Base-by-base conservation (phyloP, 2,888 invertebrate genomes). In the Liopterus haemorrhoidalis region DNA sequence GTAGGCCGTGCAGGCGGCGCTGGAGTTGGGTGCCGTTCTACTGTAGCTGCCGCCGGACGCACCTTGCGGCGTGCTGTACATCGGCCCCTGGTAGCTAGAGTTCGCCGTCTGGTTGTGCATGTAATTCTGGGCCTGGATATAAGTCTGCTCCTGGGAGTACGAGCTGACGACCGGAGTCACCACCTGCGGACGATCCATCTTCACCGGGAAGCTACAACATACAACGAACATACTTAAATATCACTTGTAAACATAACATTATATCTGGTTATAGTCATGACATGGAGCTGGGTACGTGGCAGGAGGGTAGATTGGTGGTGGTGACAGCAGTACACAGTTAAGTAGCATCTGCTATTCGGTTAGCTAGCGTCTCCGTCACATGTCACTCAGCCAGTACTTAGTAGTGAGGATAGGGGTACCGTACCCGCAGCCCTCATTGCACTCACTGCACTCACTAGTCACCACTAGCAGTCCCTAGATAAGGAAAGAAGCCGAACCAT, bases 51-150 rank as follows among this genome's bases (percentile, higher is more conserved):
- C 68, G 18, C 65, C 57, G 54, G 68, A 68, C 35, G 42, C 32
- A 36, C 20, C 47, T 14, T 44, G 37, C 14, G 48, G 41, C 27
- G 46, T 42, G 38, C 45, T 41, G 37, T 49, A 49, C 27, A 44
- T 49, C 40, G 46, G 49, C 37, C 45, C 45, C 32, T 45, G 45
- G n/a, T n/a, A n/a, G n/a, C n/a, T n/a, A n/a, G n/a, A n/a, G n/a
- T n/a, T n/a, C n/a, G n/a, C n/a, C n/a, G n/a, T n/a, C n/a, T n/a
- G n/a, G n/a, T n/a, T n/a, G n/a, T n/a, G n/a, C 24, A 65, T 58
- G 51, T 66, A 69, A 54, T 58, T 66, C 21, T 68, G 68, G 32
- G 68, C 68, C 54, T 68, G 68, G 32, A 69, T 68, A 49, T 69
- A 69, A 4, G 69, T 68, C 54, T 68, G 68, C 50, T 66, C 66